A percentile compares a stretch with the other conserved stretches of the same genome.
Evolutionary conservation across 2,888 invertebrate genomes (phyloP).

Genomic region (Blera fallax): DNA sequence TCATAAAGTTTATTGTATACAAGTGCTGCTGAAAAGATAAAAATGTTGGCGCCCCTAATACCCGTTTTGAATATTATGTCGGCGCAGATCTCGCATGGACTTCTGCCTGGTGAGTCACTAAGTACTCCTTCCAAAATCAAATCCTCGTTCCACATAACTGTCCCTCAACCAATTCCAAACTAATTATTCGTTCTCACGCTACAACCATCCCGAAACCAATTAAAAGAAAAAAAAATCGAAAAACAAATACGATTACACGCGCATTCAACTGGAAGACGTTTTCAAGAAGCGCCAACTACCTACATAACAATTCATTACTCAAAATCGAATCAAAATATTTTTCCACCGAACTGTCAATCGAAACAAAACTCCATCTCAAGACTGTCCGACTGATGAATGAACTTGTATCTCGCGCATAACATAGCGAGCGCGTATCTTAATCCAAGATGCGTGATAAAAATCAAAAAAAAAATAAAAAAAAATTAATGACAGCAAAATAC

Average conservation of each 20-base stretch:
- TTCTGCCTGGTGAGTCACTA: too few species aligned
- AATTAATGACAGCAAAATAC: slow-evolving; percentile 67
- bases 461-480: slow-evolving; percentile 6
- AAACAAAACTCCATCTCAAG: slow-evolving; percentile 9
- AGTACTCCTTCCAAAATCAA: neutral
- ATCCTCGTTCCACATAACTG: neutral
- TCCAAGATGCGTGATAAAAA: slow-evolving; percentile 59
- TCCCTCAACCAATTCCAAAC: neutral
- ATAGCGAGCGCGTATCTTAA: slow-evolving; percentile 45
- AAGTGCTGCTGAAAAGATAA: too few species aligned
- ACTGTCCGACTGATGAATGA: slow-evolving; percentile 57
- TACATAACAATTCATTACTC: slow-evolving; percentile 61
- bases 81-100: too few species aligned
- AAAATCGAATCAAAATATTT: slow-evolving; percentile 72
- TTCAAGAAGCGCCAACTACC: slow-evolving; percentile 65
- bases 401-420: slow-evolving; percentile 37
- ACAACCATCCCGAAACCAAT: slow-evolving; percentile 28
- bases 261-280: slow-evolving; percentile 20
- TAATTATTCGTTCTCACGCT: slow-evolving; percentile 63
- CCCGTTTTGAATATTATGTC: too few species aligned
- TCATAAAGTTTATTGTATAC: too few species aligned
- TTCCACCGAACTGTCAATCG: slow-evolving; percentile 69
- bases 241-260: slow-evolving; percentile 8
- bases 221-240: slow-evolving; percentile 24
- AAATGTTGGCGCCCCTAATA: slow-evolving; percentile 5